Conservation (phyloP, 2,797 vertebrate species). For the Bovichtus diacanthus region DNA sequence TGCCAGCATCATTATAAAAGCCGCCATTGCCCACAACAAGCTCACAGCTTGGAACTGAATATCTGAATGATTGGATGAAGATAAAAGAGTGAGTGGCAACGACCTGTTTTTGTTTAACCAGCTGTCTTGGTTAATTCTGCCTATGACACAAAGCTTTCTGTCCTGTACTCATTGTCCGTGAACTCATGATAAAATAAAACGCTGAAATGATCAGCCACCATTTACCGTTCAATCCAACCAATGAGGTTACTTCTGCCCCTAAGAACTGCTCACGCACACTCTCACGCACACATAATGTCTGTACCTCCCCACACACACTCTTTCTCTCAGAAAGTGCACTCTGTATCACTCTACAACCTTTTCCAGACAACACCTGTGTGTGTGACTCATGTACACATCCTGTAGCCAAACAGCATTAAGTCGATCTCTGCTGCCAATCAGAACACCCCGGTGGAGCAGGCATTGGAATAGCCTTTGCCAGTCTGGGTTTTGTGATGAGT, state of each 20-base stretch:
- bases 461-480: conserved; percentile 21
- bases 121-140: neutral
- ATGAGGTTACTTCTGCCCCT: conserved; percentile 10
- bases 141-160: neutral
- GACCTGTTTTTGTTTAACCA: neutral
- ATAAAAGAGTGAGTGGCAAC: neutral
- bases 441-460: conserved; percentile 33
- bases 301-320: conserved; percentile 27
- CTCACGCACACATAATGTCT: conserved; percentile 23
- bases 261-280: neutral
- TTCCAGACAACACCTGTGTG: conserved; percentile 68
- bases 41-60: too few relatives aligned
- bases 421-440: conserved; percentile 23
- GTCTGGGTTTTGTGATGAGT: conserved; percentile 61
- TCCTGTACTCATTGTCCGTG: neutral
- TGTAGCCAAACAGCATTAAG: conserved; percentile 36
- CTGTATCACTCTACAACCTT: conserved; percentile 11
- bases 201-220: too few relatives aligned
- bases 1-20: too few relatives aligned
- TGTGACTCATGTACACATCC: conserved; percentile 66
- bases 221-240: neutral
- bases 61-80: neutral
- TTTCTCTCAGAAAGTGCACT: conserved; percentile 32
- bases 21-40: neutral
- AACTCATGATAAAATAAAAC: neutral